Conservation (phyloP, 2,797 vertebrate genomes). For the Gorsachius magnificus region DNA sequence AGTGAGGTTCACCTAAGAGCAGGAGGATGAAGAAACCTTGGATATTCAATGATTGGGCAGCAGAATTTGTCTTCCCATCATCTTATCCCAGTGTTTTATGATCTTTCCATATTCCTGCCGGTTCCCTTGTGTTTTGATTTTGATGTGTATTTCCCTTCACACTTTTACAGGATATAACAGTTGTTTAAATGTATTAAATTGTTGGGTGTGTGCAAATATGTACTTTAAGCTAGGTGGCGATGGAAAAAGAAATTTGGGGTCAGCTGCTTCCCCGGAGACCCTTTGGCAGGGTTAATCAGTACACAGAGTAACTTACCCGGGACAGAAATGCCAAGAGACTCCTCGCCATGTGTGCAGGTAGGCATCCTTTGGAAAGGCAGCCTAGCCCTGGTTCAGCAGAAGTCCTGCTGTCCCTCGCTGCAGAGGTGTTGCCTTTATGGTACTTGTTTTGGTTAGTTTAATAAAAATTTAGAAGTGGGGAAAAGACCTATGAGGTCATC, state of each 20-base stretch:
- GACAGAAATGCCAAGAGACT: neutral
- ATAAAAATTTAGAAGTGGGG: constrained; percentile 15
- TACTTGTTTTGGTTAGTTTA: constrained; percentile 41
- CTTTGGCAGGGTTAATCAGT: constrained; percentile 17
- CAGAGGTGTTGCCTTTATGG: neutral
- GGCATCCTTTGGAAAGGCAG: neutral
- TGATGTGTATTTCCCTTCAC: neutral
- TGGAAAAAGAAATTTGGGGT: constrained; percentile 13
- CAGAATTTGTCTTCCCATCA: neutral
- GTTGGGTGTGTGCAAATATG: neutral
- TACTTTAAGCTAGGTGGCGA: neutral
- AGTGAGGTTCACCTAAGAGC: neutral
- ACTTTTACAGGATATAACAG: neutral
- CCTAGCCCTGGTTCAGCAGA: neutral
- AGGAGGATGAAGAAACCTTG: neutral
- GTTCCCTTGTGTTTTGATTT: neutral
- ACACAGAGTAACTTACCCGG: neutral
- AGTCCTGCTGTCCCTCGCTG: neutral
- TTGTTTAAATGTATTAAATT: constrained; percentile 29
- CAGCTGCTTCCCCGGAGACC: neutral
- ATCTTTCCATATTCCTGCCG: neutral
- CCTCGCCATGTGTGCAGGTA: fast-evolving
- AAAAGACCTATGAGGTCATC: constrained; percentile 47
- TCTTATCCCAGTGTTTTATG: neutral
- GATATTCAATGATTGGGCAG: neutral